phyloP scores from a whole-genome alignment of 2,797 vertebrate genomes.

The Pseudotriccus pelzelni region DNA sequence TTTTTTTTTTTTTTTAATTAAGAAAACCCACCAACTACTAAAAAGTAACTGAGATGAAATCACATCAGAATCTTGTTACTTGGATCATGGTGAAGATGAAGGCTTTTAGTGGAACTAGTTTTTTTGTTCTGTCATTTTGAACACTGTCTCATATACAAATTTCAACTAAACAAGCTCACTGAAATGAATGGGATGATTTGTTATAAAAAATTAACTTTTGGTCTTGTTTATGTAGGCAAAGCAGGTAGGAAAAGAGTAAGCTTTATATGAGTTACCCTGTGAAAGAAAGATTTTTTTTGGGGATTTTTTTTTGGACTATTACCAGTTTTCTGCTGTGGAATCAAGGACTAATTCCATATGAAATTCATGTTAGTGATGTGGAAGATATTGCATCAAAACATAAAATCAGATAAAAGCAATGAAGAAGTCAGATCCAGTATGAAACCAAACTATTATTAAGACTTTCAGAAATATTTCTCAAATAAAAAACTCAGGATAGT shows the following conservation, averaged over 20 bases:
- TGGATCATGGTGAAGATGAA: background rate
- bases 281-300: background rate
- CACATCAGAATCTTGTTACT: background rate
- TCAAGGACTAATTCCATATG: background rate
- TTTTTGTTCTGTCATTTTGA: background rate
- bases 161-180: constrained; percentile 35
- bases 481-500: background rate
- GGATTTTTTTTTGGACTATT: background rate
- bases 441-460: background rate
- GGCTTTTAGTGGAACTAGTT: background rate
- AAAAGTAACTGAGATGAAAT: constrained; percentile 1
- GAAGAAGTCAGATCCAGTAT: background rate
- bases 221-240: constrained; percentile 25
- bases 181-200: constrained; percentile 26
- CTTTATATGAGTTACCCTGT: background rate
- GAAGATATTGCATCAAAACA: background rate
- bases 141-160: background rate
- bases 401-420: background rate
- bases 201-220: constrained; percentile 43
- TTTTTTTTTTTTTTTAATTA: background rate
- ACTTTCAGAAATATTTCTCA: background rate
- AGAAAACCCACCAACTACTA: background rate
- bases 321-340: background rate
- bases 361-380: background rate
- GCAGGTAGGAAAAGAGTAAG: constrained; percentile 6